Base-by-base conservation (phyloP, 2,888 invertebrate genomes). In the Nasonovia ribisnigri region DNA sequence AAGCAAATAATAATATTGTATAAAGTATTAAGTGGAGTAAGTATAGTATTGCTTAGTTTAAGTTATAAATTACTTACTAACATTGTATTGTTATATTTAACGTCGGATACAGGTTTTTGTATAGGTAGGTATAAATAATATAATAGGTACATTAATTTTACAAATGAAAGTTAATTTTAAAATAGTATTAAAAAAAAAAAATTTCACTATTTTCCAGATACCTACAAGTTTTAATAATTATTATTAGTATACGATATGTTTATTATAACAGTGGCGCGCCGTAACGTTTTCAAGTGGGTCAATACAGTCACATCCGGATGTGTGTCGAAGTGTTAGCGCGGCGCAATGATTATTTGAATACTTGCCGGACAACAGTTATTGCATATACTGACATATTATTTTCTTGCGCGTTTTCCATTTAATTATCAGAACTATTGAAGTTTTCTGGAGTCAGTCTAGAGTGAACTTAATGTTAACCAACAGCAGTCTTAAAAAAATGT, bases 251-350 rank as follows among this genome's bases (percentile, higher is more conserved):
- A 77, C 36, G 20, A 51, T 42, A 57, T 48, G 87, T n/a, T 48
- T 46, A n/a, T n/a, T 36, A 26, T 29, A 26, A 42, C 88, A 24
- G 84, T 46, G 48, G 24, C 51, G 91, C 91, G 91, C 92, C 92
- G 88, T 77, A 67, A 92, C 48, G 29, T 43, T 42, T 88, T 51
- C 77, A 88, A 88, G 88, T 92, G 51, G 67, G 92, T 92, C 92
- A 88, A 92, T 86, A 48, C 51, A 88, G 67, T 88, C 88, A 67
- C 67, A 92, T 67, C 92, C 92, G 92, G 92, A 92, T 88, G 77
- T 86, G 57, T 84, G 91, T 54, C 42, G 91, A 57, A 43, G 57
- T 91, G n/a, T 86, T 57, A n/a, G 24, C 84, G 54, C 54, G 84
- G 91, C 91, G 91, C 90, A 46, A 90, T 4, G 26, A 57, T 57